Evolutionary conservation across 2,113 vertebrate species (phyloP), one percentile per base, ranked within the genome.

Genomic region (Cyanocitta stelleri): DNA sequence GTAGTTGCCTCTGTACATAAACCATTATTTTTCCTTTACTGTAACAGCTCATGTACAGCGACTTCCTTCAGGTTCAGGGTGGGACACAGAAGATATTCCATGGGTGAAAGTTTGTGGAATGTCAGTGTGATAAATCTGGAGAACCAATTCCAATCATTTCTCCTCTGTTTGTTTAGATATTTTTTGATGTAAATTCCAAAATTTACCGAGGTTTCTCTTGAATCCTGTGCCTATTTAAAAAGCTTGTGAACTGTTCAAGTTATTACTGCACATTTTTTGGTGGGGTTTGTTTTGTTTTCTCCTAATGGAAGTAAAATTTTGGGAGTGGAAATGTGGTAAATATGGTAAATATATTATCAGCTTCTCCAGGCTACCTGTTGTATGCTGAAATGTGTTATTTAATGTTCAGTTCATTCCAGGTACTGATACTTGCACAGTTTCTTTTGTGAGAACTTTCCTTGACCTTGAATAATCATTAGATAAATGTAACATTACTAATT

Each of bases 21-120:
- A 41, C 46, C 35, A 4, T 15, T 17, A 3, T 35, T 35, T 66
- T 76, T 48, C 5, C 27, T 29, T 61, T 51, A 5, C 24, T 87
- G 35, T 37, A 35, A 6, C 16, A 21, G 4, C 13, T 64, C 1
- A 0, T 1, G 3, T 49, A 0, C 35, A 7, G 63, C 32, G 48
- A 4, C 26, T 77, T 80, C 67, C n/a, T 17, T n/a, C 18, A 32
- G 37, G 22, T 11, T 72, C 48, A 48, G 72, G 12, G 21, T 68
- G 48, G 48, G 56, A 48, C 37, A 23, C 4, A 33, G 49, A 26
- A 74, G 29, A 16, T 52, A 20, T 3, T 52, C 4, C 9, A 2
- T 16, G 51, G 64, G 32, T 44, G 44, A 27, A 41, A 46, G 7
- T 39, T 85, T 35, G 12, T 69, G 39, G 14, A 62, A n/a, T 68